Conservation (phyloP, 35 echinoderm and acorn worm species). For the Ophioderma brevispina region DNA sequence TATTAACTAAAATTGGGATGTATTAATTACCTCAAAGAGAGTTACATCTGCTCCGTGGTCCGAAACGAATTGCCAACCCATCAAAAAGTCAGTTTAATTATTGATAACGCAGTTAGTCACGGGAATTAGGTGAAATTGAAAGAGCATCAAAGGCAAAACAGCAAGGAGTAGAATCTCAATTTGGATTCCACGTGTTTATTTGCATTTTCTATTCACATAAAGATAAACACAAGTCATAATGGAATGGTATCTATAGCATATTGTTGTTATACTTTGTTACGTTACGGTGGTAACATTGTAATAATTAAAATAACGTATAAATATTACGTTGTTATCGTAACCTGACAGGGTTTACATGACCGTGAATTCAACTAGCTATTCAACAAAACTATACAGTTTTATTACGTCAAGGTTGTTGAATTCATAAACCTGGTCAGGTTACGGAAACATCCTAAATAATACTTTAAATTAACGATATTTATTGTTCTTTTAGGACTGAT, state of each 20-base stretch:
- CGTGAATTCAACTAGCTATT: not conserved
- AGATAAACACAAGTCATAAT: too few relatives aligned
- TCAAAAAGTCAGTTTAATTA: not conserved
- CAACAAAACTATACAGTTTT: not conserved
- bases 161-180: not conserved
- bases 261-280: too few relatives aligned
- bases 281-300: too few relatives aligned
- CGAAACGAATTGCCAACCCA: not conserved
- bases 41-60: not conserved
- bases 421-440: too few relatives aligned
- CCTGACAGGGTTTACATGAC: not conserved
- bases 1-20: too few relatives aligned
- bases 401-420: not conserved
- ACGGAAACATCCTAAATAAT: not conserved
- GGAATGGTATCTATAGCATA: too few relatives aligned
- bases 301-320: too few relatives aligned
- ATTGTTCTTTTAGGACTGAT: not conserved
- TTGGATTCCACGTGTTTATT: too few relatives aligned
- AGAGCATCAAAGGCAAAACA: too few relatives aligned
- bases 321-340: not conserved
- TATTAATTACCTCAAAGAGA: too few relatives aligned
- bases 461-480: not conserved
- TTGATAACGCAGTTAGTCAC: not conserved
- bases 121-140: not conserved
- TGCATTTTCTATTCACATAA: too few relatives aligned